Evolutionary conservation across 2,797 vertebrate species (phyloP), one percentile per base, ranked within the genome.

Genomic region (Clarias laeviceps): DNA sequence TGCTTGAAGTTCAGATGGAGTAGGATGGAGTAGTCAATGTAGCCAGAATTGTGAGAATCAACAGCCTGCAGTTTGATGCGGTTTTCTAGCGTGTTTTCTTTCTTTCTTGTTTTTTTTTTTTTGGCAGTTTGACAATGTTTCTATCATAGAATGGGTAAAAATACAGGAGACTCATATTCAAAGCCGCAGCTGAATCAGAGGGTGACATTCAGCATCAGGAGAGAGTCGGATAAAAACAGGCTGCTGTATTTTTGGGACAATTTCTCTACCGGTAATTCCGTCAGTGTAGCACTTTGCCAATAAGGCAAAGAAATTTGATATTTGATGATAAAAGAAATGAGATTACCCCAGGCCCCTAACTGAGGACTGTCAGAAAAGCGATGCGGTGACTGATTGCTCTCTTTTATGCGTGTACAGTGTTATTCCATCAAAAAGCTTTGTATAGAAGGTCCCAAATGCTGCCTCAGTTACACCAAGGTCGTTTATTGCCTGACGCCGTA

Each of bases 311-410:
- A 93, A 94, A 96, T 95, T 92, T 95, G 94, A 96, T 94, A 94
- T 93, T 84, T 92, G 92, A 94, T 94, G 95, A 95, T 95, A 95
- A 95, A 94, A 92, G 92, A 92, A 95, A 94, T 94, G 90, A 95
- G 94, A 95, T 95, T 94, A 94, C 92, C 93, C 92, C 93, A 91
- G 91, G 92, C 91, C 93, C 94, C 94, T 94, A 94, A 95, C 94
- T 93, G 93, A 94, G 91, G 93, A 92, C 92, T 95, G 95, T 95
- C 95, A 95, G 90, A 86, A 85, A 92, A 92, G 91, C 95, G 94
- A 95, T 90, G 82, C 93, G 92, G 92, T 95, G 95, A 95, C 91
- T 94, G 94, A 96, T 96, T 93, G 92, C 92, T 90, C 92, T 91
- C 89, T 91, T 93, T 94, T 94, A 95, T 94, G 94, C 94, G 92